phyloP scores from a whole-genome alignment of 2,113 vertebrate species.

The Pagrus major region DNA sequence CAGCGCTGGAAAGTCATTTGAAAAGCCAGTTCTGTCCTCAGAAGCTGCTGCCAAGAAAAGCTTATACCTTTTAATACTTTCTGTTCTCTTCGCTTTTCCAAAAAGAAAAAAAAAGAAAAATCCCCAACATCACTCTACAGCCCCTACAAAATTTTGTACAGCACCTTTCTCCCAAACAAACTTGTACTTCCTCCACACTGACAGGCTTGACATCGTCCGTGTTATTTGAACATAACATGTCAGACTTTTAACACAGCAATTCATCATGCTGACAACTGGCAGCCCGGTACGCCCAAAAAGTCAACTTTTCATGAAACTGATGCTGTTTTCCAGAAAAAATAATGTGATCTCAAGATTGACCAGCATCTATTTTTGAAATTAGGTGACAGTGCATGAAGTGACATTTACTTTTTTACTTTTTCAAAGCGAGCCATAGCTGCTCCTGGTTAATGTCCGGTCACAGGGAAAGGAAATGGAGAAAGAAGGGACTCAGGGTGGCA shows the following conservation, averaged over 20 bases:
- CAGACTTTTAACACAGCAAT: slow-evolving; percentile 30
- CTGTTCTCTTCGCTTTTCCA: slow-evolving; percentile 64
- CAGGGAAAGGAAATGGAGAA: no score
- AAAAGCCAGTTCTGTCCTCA: slow-evolving; percentile 79
- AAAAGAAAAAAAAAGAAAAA: slow-evolving; percentile 30
- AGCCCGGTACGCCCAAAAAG: background rate
- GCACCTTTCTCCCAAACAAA: slow-evolving; percentile 49
- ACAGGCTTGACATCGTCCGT: slow-evolving; percentile 44
- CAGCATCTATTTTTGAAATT: slow-evolving; percentile 13
- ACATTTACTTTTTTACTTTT: background rate
- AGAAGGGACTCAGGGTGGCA: no score
- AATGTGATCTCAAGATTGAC: slow-evolving; percentile 11
- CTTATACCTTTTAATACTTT: slow-evolving; percentile 80
- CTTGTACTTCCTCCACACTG: slow-evolving; percentile 49
- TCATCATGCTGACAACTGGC: slow-evolving; percentile 43
- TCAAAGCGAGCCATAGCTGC: background rate
- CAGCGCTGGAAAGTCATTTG: slow-evolving; percentile 80
- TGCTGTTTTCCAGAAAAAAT: slow-evolving; percentile 11
- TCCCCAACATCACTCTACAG: slow-evolving; percentile 50
- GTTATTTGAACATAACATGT: slow-evolving; percentile 44
- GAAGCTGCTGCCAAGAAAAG: slow-evolving; percentile 79
- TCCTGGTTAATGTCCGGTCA: no score
- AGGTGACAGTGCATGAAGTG: background rate
- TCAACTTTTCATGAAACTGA: slow-evolving; percentile 25
- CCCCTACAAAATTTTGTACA: slow-evolving; percentile 10